These are phyloP conservation scores for Automeris io DNA, from an alignment of 2,888 invertebrate species.

Conservation along the genomic window DNA sequence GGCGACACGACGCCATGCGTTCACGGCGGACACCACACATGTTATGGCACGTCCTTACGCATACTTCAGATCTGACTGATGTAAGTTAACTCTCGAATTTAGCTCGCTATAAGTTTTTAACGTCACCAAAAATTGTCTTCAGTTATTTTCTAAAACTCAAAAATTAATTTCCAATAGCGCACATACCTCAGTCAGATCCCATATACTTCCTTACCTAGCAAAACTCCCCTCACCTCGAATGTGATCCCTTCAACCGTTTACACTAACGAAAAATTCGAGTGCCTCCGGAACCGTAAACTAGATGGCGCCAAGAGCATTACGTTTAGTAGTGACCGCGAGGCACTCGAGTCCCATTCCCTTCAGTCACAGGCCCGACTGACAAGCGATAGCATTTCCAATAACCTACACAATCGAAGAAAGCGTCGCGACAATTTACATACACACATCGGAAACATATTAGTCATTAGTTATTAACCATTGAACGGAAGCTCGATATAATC, in stretches of 20 bases:
- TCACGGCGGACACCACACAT: conserved; percentile 19
- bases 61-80: conserved; percentile 17
- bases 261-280: conserved; percentile 38
- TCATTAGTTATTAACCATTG: conserved; percentile 3
- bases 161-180: conserved; percentile 6
- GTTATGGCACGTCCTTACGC: conserved; percentile 50
- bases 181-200: conserved; percentile 2
- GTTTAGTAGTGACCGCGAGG: neutral
- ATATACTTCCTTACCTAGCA: conserved; percentile 10
- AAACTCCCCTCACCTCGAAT: conserved; percentile 43
- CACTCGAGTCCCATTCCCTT: neutral
- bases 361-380: neutral
- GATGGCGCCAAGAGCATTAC: conserved; percentile 5
- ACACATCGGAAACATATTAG: neutral
- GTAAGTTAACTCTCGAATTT: neutral
- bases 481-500: conserved; percentile 7
- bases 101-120: neutral
- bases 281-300: conserved; percentile 4
- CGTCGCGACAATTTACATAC: conserved; percentile 3
- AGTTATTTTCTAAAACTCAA: neutral
- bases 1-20: conserved; percentile 11
- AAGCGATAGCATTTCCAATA: conserved; percentile 1
- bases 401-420: conserved; percentile 1
- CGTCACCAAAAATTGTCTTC: neutral
- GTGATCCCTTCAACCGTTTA: conserved; percentile 70